Percentiles rank a stretch among this genome's conserved stretches.
phyloP scores from a whole-genome alignment of 2,797 vertebrate genomes.

The Poecilia picta region DNA sequence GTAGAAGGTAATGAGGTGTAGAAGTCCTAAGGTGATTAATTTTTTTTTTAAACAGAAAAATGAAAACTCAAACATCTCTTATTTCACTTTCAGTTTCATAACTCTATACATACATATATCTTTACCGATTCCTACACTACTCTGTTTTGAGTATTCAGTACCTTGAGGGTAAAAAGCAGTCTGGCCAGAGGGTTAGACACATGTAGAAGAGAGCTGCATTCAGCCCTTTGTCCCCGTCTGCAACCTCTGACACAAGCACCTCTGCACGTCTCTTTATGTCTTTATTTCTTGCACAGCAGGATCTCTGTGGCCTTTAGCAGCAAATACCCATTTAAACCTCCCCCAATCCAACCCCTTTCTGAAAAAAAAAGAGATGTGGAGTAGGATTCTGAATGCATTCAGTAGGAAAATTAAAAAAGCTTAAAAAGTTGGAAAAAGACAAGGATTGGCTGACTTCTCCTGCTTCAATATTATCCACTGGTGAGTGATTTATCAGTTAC shows the following conservation, averaged over 20 bases:
- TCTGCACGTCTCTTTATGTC: slow-evolving; percentile 42
- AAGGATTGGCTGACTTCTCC: background rate
- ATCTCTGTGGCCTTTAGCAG: slow-evolving; percentile 49
- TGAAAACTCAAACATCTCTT: background rate
- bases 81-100: background rate
- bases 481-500: slow-evolving; percentile 1
- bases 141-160: slow-evolving; percentile 29
- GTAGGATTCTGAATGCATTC: slow-evolving; percentile 11
- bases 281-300: slow-evolving; percentile 61
- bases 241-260: slow-evolving; percentile 40
- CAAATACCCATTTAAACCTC: slow-evolving; percentile 68
- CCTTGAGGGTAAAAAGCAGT: slow-evolving; percentile 37
- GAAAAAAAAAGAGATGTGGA: slow-evolving; percentile 29
- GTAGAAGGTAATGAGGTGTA: slow-evolving; percentile 20
- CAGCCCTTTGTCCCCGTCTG: slow-evolving; percentile 26
- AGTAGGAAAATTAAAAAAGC: background rate
- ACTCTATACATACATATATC: background rate
- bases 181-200: slow-evolving; percentile 47
- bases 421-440: slow-evolving; percentile 25
- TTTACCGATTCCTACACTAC: slow-evolving; percentile 1
- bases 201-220: slow-evolving; percentile 24
- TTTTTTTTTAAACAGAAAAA: background rate
- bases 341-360: slow-evolving; percentile 29
- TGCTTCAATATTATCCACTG: background rate
- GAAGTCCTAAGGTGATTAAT: slow-evolving; percentile 27